Evolutionary conservation across 2,113 vertebrate genomes (phyloP).

Genomic region (Picathartes gymnocephalus): DNA sequence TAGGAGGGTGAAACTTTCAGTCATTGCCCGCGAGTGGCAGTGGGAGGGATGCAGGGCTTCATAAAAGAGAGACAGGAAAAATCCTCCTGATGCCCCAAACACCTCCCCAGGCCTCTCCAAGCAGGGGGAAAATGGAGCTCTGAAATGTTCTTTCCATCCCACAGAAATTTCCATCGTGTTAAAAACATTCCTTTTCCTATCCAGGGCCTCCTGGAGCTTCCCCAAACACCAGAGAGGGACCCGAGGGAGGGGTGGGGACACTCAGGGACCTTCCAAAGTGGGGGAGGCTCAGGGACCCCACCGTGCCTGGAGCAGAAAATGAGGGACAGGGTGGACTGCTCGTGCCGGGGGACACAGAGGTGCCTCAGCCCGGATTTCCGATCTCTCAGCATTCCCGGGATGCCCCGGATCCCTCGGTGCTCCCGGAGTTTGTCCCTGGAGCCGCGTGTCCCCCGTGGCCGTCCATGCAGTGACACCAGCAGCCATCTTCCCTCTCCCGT

Average conservation of each 20-base stretch:
- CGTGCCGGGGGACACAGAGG: fast-evolving
- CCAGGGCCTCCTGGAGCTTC: not conserved
- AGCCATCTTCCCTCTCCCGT: fast-evolving
- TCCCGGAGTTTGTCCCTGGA: fast-evolving
- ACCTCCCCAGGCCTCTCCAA: not conserved
- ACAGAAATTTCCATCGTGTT: not conserved
- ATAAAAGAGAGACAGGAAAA: not conserved
- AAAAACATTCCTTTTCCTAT: not conserved
- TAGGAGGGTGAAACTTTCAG: not conserved
- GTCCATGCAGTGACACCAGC: fast-evolving
- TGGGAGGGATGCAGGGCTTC: not conserved
- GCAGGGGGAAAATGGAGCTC: fast-evolving
- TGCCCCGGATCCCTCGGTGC: fast-evolving
- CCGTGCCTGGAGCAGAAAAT: fast-evolving
- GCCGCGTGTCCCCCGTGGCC: fast-evolving
- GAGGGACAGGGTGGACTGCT: too few relatives aligned
- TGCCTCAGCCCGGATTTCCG: fast-evolving
- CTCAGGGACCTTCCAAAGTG: not conserved
- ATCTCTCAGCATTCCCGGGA: fast-evolving
- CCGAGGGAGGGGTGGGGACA: fast-evolving
- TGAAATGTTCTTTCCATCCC: not conserved
- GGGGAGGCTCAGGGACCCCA: too few relatives aligned
- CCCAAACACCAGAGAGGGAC: not conserved
- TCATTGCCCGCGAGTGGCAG: fast-evolving
- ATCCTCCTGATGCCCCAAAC: not conserved